Conservation (phyloP, 2,888 invertebrate genomes). For the Metallyticus violacea region DNA sequence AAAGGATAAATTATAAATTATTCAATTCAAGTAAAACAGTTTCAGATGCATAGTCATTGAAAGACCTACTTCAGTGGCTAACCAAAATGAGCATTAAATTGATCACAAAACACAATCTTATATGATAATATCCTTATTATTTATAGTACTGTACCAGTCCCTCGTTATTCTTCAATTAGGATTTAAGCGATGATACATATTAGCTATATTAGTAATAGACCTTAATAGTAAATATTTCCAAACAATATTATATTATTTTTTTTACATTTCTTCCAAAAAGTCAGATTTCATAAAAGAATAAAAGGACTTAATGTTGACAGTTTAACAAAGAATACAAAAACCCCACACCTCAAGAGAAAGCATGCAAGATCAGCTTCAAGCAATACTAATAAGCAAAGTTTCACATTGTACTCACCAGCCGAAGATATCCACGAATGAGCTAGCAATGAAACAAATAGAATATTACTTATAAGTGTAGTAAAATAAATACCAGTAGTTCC, state of each 20-base stretch:
- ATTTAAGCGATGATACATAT: neutral
- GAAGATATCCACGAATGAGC: constrained; percentile 31
- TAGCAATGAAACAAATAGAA: constrained; percentile 20
- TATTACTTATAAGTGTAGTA: neutral
- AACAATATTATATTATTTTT: neutral
- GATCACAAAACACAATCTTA: neutral
- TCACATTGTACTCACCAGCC: constrained; percentile 29
- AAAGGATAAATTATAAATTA: neutral
- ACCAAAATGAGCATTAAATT: neutral
- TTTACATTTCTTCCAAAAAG: neutral
- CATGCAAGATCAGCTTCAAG: neutral
- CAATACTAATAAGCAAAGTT: neutral
- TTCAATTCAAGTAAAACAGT: neutral
- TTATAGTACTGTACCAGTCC: no score
- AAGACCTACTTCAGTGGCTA: neutral
- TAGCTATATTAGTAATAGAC: neutral
- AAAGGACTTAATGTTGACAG: neutral
- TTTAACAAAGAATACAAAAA: neutral
- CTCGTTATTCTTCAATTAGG: no score
- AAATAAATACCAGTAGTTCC: neutral
- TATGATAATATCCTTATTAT: neutral
- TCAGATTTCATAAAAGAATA: neutral
- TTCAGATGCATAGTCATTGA: neutral
- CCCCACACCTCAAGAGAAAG: neutral
- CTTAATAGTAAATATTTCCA: neutral